Evolutionary conservation across 2,797 vertebrate genomes (phyloP), one percentile per base, ranked within the genome.

Genomic region (Scarus forsteni): DNA sequence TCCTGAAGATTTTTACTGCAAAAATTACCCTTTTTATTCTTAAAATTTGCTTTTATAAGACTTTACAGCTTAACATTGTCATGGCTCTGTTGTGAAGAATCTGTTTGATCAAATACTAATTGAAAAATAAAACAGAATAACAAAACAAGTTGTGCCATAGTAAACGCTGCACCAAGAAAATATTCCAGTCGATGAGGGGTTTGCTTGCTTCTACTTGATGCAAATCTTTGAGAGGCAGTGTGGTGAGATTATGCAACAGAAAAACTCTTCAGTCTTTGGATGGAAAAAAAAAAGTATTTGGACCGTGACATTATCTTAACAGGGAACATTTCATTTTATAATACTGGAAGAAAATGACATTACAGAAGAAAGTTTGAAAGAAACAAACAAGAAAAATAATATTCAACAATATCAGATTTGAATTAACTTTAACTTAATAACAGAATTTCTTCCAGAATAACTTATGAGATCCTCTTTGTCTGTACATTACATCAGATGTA

Each of bases 361-460:
- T 70, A 67, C 13, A 67, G 16, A 69, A 49, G 72, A 38, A 66
- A 79, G 80, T 69, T 65, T 48, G 5, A 67, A 75, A 79, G 70
- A 81, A 84, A 73, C 16, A 76, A 84, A 84, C 59, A 70, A 42
- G 50, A 75, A 77, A 67, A 85, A 72, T 70, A 77, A 79, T 69
- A 76, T 75, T 65, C 74, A 75, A 81, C 60, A 70, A 59, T 27
- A 77, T 85, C 60, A 65, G 66, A 79, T 75, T 77, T 80, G 68
- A 55, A 71, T 61, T 35, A 50, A 62, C 54, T 84, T 84, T 46
- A 81, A 85, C 27, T 67, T 46, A 73, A 85, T 81, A 87, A 88
- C 62, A 85, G 85, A 65, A 69, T 74, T 40, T 85, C 69, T 73
- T 87, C 74, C 70, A 77, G 79, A 92, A 93, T 92, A 90, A 91